Base-by-base conservation (phyloP, 2,888 invertebrate species). In the Pimpla rufipes region DNA sequence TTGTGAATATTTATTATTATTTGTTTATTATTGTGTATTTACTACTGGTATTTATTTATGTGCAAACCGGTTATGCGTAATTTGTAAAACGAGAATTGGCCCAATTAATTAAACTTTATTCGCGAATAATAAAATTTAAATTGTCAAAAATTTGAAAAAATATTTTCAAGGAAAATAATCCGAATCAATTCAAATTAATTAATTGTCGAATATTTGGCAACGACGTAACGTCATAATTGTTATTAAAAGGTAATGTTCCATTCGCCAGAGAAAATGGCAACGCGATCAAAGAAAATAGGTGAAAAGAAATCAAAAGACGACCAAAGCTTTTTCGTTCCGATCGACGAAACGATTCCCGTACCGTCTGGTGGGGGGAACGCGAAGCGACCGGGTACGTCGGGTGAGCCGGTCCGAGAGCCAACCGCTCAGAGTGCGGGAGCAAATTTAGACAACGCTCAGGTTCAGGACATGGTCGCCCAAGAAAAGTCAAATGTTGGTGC, bases 401-500 rank as follows among this genome's bases (percentile, higher is more conserved):
- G 13, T 23, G 29, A 13, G 13, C 29, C 29, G 5, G 57, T 57
- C 11, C n/a, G n/a, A 3, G 23, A 29, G 29, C 35, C 57, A 29
- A 57, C 35, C 57, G 57, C 11, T 2, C 57, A 57, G 57, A 57
- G 35, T 23, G 57, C 13, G 29, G 57, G n/a, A n/a, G 57, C 23
- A 29, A n/a, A 47, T 13, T 47, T n/a, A 4, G n/a, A n/a, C n/a
- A n/a, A n/a, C n/a, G n/a, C n/a, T n/a, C 47, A n/a, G n/a, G 3
- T n/a, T n/a, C 23, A 29, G 57, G 29, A 57, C 57, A 29, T 13
- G 57, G 29, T n/a, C 35, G 57, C 29, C 23, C n/a, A n/a, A 35
- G 57, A 57, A 2, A 57, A 29, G 1, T n/a, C 13, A 16, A 35
- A 3, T 13, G 29, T 29, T 13, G 40, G 40, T 62, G n/a, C 35